Evolutionary conservation across 2,113 vertebrate species (phyloP).

Genomic region (Leucopsar rothschildi): DNA sequence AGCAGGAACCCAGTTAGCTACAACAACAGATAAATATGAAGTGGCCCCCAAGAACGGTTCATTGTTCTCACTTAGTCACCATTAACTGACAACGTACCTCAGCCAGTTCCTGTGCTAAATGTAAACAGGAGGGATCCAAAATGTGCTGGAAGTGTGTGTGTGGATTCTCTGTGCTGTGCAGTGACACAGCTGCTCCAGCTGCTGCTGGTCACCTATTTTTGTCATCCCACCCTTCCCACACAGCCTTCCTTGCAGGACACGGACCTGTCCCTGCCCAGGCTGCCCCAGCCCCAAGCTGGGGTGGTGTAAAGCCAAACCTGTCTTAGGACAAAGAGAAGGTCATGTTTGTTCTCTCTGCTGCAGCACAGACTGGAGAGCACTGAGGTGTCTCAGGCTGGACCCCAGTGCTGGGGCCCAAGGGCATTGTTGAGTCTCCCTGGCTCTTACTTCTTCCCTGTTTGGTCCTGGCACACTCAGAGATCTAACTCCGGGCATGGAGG

Average conservation of each 20-base stretch:
- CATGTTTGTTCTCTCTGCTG: neutral
- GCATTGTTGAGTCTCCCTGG: fast-evolving
- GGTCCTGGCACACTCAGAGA: neutral
- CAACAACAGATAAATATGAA: neutral
- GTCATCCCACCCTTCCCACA: neutral
- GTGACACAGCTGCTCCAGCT: neutral
- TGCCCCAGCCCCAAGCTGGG: neutral
- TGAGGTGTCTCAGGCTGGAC: neutral
- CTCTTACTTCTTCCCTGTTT: neutral
- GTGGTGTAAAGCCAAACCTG: neutral
- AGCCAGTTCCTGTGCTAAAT: neutral
- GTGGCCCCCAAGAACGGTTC: neutral
- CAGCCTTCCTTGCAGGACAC: neutral
- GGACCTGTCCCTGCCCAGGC: neutral
- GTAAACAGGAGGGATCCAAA: neutral
- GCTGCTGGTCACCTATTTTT: neutral
- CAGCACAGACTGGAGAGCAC: neutral
- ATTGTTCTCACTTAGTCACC: neutral
- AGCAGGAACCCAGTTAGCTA: neutral
- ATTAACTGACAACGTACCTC: neutral
- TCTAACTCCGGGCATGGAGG: neutral
- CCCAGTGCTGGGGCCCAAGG: neutral
- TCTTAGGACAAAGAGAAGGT: neutral
- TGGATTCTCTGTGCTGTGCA: neutral
- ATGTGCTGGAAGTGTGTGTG: neutral